Evolutionary conservation across 2,797 vertebrate genomes (phyloP).

Genomic region (Phoxinus dragarum): DNA sequence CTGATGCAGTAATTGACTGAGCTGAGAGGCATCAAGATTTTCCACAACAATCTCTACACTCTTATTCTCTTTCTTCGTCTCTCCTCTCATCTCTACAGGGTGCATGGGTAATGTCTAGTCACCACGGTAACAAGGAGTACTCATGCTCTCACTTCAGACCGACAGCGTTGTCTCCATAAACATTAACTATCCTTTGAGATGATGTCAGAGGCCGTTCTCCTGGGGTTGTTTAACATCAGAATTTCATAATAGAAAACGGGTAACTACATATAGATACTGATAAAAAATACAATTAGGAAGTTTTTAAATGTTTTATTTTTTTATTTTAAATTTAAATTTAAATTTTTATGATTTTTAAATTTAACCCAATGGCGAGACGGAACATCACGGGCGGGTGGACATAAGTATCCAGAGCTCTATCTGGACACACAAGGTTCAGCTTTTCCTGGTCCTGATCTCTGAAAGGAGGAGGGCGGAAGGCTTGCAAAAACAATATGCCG

Average conservation of each 20-base stretch:
- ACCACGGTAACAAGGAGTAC: conserved; percentile 57
- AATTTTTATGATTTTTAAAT: too few species aligned
- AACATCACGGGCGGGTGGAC: too few species aligned
- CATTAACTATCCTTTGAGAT: conserved; percentile 34
- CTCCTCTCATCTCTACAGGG: conserved; percentile 22
- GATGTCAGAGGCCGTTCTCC: conserved; percentile 16
- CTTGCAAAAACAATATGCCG: too few species aligned
- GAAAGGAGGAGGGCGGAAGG: too few species aligned
- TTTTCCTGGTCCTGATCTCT: too few species aligned
- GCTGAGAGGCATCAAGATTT: conserved; percentile 10
- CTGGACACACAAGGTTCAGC: too few species aligned
- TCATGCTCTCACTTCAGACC: conserved; percentile 25
- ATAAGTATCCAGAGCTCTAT: too few species aligned
- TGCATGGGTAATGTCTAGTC: conserved; percentile 48
- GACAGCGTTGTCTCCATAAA: conserved; percentile 25
- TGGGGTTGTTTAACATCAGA: not conserved
- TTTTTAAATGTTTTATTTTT: not conserved
- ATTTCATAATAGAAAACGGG: not conserved
- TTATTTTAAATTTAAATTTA: not conserved
- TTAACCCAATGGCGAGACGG: too few species aligned
- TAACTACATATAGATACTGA: not conserved
- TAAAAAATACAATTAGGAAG: not conserved
- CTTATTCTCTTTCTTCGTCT: not conserved
- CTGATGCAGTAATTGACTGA: not conserved
- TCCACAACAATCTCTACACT: not conserved